phyloP scores from a whole-genome alignment of 2,888 invertebrate species.

The Drosophila neotestacea region DNA sequence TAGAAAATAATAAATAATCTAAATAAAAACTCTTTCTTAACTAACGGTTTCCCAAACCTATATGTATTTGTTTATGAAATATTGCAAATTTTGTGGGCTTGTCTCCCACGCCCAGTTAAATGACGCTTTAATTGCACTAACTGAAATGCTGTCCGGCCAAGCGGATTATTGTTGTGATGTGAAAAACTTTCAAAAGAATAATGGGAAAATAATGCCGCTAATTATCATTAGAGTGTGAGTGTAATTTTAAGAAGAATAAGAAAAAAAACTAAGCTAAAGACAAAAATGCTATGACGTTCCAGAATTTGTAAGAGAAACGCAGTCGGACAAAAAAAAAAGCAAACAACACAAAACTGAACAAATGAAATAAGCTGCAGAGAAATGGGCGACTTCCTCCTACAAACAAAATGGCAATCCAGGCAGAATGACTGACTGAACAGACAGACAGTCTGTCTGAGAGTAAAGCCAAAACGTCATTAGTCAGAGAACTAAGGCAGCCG shows the following conservation, averaged over 20 bases:
- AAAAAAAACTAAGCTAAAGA: background rate
- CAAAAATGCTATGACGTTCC: slow-evolving; percentile 56
- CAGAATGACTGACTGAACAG: background rate
- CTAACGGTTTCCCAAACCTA: background rate
- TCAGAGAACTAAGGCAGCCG: slow-evolving; percentile 53
- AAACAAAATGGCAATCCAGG: slow-evolving; percentile 49
- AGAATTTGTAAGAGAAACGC: slow-evolving; percentile 68
- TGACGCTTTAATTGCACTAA: slow-evolving; percentile 73
- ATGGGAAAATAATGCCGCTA: slow-evolving; percentile 78
- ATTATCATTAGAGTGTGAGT: slow-evolving; percentile 66
- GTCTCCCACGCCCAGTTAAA: slow-evolving; percentile 77
- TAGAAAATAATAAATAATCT: too few species aligned
- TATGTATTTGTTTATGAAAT: slow-evolving; percentile 4
- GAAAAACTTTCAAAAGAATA: slow-evolving; percentile 65
- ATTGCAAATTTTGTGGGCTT: slow-evolving; percentile 24
- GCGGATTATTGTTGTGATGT: slow-evolving; percentile 28
- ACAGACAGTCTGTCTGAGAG: slow-evolving; percentile 3
- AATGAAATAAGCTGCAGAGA: slow-evolving; percentile 45
- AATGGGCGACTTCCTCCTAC: slow-evolving; percentile 64
- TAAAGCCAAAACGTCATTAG: slow-evolving; percentile 67
- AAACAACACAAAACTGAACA: slow-evolving; percentile 22
- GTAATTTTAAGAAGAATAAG: slow-evolving; percentile 49
- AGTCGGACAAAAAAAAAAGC: slow-evolving; percentile 44
- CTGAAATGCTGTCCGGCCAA: slow-evolving; percentile 45
- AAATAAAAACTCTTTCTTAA: too few species aligned